phyloP scores from a whole-genome alignment of 2,888 invertebrate species.

The Drosophila borborema region DNA sequence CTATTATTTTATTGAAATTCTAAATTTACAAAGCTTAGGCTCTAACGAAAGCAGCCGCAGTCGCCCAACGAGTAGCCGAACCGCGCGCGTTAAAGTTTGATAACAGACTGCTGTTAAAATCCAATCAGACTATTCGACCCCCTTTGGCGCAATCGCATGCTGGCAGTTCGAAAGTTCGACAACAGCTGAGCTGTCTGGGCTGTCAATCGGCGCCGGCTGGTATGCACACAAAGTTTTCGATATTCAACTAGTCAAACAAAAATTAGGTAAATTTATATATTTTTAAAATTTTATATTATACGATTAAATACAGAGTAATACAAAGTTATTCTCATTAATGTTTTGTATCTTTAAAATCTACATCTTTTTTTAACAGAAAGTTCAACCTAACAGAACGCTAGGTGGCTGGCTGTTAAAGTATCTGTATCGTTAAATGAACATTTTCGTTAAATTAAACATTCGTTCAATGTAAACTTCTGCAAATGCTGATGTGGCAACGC shows the following conservation, averaged over 20 bases:
- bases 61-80: slow-evolving; percentile 45
- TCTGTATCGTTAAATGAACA: not conserved
- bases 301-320: not conserved
- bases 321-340: not conserved
- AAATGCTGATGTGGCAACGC: not conserved
- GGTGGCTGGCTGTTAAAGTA: slow-evolving; percentile 8
- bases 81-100: slow-evolving; percentile 50
- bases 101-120: slow-evolving; percentile 56
- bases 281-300: not conserved
- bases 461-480: not conserved
- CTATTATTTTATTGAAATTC: slow-evolving; percentile 35
- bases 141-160: slow-evolving; percentile 54
- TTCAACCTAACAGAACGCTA: not conserved
- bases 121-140: slow-evolving; percentile 14
- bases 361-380: not conserved
- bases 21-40: slow-evolving; percentile 45
- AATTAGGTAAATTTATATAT: not conserved
- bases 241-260: not conserved
- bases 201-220: slow-evolving; percentile 25
- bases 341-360: not conserved
- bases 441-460: not conserved
- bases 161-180: slow-evolving; percentile 48
- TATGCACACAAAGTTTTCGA: slow-evolving; percentile 13
- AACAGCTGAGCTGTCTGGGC: slow-evolving; percentile 43
- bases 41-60: slow-evolving; percentile 49